phyloP scores from a whole-genome alignment of 2,797 vertebrate species.

The Falco rusticolus region DNA sequence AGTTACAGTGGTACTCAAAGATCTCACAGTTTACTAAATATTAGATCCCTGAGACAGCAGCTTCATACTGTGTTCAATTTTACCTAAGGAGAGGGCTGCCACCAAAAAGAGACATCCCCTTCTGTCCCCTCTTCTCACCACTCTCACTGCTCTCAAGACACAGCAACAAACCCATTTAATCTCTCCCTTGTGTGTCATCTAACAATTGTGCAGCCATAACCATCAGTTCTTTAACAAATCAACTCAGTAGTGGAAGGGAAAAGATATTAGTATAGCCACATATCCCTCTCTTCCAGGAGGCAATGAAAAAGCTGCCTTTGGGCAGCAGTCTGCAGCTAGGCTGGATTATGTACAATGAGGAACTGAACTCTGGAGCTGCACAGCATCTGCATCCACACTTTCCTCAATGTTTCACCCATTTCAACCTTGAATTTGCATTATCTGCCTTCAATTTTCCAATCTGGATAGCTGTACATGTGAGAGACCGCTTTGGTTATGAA shows the following conservation, averaged over 20 bases:
- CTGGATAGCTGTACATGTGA: background rate
- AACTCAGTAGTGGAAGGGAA: background rate
- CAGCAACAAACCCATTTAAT: background rate
- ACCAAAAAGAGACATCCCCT: background rate
- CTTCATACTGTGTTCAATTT: background rate
- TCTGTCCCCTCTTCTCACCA: background rate
- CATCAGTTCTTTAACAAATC: background rate
- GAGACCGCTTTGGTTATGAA: background rate
- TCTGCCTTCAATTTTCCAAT: background rate
- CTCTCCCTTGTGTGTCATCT: background rate
- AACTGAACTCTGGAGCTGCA: background rate
- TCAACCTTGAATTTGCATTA: background rate
- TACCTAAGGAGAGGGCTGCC: background rate
- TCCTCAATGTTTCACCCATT: background rate
- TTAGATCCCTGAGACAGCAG: background rate
- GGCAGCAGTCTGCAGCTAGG: background rate
- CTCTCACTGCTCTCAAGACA: background rate
- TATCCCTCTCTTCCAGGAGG: background rate
- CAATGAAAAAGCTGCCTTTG: background rate
- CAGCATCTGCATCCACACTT: background rate
- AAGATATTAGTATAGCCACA: background rate
- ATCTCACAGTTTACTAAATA: background rate
- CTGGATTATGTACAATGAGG: accelerated
- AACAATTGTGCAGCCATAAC: background rate
- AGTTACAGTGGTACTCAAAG: background rate